Evolutionary conservation across 2,888 invertebrate species (phyloP), one percentile per base, ranked within the genome.

Genomic region (Cephus spinipes): DNA sequence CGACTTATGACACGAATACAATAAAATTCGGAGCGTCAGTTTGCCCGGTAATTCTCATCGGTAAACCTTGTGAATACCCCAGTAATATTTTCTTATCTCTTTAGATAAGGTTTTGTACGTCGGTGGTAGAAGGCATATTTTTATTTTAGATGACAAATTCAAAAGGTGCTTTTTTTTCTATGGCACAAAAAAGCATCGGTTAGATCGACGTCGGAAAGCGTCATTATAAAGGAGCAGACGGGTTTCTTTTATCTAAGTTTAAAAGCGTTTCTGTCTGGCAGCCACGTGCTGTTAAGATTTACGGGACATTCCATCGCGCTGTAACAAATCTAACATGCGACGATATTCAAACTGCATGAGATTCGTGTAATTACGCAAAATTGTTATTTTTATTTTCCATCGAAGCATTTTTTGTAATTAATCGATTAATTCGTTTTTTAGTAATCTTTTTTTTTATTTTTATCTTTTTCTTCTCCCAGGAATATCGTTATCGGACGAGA

Each of bases 1-100:
- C 6, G 40, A 55, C 40, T 55, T 55, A 23, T 55, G 9, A 55
- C 23, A 55, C 9, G 23, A 55, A 86, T 84, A 85, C 85, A 85
- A 86, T 85, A 85, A 40, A 86, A 85, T 82, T 85, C 83, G 85
- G 83, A 85, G 84, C 86, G 84, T 84, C 85, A 86, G 85, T 85
- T 85, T 86, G 86, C 86, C 82, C 85, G 83, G 84, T 84, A 86
- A 85, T 85, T 85, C 82, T 80, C 83, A 81, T 85, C 83, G 83
- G 85, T 81, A 85, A 85, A 84, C 83, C 83, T 85, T 86, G 85
- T 86, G 85, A 85, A 86, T 83, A 85, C 0, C 1, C 9, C 40
- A 23, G 6, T 55, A 23, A 23, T 23, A 55, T 55, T 55, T 23
- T 55, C 23, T 55, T 55, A 23, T 23, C 23, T 55, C 23, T 55